These are phyloP conservation scores for Rachycentron canadum DNA, from an alignment of 2,797 vertebrate species.

Conservation along the genomic window DNA sequence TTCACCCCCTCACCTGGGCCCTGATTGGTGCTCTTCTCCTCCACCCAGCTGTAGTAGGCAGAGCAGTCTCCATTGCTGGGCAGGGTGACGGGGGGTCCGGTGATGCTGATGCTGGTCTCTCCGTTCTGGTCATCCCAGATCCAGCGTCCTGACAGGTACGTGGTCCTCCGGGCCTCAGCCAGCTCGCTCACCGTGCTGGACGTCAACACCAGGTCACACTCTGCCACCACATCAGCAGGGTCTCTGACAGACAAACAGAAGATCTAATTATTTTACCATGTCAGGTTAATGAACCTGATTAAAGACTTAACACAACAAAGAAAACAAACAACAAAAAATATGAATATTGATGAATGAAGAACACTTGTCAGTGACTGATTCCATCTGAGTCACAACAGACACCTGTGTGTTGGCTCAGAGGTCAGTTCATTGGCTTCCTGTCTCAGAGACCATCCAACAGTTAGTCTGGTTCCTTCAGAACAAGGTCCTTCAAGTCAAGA, in stretches of 20 bases:
- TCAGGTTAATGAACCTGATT: no score
- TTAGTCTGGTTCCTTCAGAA: no score
- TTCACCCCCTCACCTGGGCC: conserved; percentile 94
- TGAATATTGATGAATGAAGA: no score
- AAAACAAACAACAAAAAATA: no score
- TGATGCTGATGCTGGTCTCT: conserved; percentile 97
- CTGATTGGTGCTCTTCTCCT: conserved; percentile 94
- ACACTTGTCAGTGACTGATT: no score
- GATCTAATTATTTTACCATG: background rate
- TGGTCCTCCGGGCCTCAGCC: conserved; percentile 94
- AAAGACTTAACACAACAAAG: no score
- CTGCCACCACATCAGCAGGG: conserved; percentile 89
- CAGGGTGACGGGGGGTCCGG: conserved; percentile 91
- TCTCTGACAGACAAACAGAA: conserved; percentile 83
- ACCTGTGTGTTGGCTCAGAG: no score
- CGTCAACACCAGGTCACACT: conserved; percentile 91
- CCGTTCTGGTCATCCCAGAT: conserved; percentile 98
- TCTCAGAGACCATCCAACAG: no score
- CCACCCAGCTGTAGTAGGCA: conserved; percentile 95
- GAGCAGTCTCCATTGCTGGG: conserved; percentile 98
- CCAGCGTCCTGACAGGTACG: conserved; percentile 97
- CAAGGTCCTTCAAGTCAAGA: no score
- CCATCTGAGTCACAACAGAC: no score
- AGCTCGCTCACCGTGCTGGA: conserved; percentile 97
- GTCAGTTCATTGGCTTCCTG: no score